Conservation (phyloP, 2,888 invertebrate species). For the Parasteatoda lunata region DNA sequence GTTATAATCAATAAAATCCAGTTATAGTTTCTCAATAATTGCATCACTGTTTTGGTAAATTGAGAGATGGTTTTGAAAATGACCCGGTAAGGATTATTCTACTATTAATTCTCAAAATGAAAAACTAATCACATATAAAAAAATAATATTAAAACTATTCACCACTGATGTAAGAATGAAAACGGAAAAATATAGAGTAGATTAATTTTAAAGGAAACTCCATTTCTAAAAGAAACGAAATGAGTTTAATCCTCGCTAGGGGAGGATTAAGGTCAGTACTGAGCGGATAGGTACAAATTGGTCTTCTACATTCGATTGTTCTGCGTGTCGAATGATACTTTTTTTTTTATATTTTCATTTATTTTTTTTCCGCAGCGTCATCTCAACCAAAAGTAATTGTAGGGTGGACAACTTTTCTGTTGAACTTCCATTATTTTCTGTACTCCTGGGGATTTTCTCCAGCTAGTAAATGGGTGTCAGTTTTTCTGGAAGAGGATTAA, state of each 20-base stretch:
- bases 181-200: no score
- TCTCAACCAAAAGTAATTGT: neutral
- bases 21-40: no score
- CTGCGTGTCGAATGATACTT: neutral
- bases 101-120: no score
- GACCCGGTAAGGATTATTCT: no score
- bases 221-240: no score
- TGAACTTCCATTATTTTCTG: neutral
- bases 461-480: neutral
- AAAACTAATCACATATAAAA: no score
- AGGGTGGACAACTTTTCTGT: neutral
- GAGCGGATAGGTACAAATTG: neutral
- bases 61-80: no score
- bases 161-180: no score
- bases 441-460: neutral
- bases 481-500: slow-evolving; percentile 1
- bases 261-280: neutral
- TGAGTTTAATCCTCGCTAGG: neutral
- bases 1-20: no score
- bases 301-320: neutral
- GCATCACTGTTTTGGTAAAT: no score
- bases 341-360: neutral
- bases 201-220: no score
- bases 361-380: neutral
- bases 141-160: no score